Evolutionary conservation across 2,797 vertebrate genomes (phyloP), one percentile per base, ranked within the genome.

Genomic region (Kryptolebias ocellatus): DNA sequence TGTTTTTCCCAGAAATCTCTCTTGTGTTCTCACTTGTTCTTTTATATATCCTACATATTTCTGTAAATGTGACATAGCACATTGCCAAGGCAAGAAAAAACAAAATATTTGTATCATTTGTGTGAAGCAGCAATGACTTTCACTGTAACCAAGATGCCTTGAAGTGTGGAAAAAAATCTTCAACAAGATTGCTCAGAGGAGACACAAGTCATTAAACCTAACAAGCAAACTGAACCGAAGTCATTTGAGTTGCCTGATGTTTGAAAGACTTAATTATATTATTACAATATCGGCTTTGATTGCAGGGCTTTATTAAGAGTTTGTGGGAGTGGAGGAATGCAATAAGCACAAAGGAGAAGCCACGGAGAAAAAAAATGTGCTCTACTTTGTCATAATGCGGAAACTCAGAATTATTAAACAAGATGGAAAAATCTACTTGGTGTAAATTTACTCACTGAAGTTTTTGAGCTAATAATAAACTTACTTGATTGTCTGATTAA

Each of bases 261-360:
- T 70, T 60, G n/a, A 64, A 27, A 39, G 28, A 45, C 29, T 47
- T 69, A 24, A 60, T 37, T 14, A 20, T 28, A 51, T 24, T 34
- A 64, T 68, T 68, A 64, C 14, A 50, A n/a, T 46, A 24, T 39
- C 52, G 17, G 18, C 29, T 65, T 64, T 53, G 49, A 61, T 60
- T 68, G 27, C 17, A 4, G 17, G 6, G n/a, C 20, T 51, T 70
- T 52, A 7, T 29, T 56, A 20, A 37, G 16, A 52, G 57, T 51
- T 57, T 44, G 31, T 47, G 16, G 16, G 51, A 42, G 31, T 60
- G 51, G 20, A 47, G n/a, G 2, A n/a, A 57, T 53, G 56, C 20
- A 57, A n/a, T 37, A 51, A 50, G 27, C n/a, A 52, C 16, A 31
- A 20, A 72, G n/a, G 10, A 52, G 4, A 39, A 42, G 4, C 1